Percentiles rank a stretch among this genome's conserved stretches.
phyloP scores from a whole-genome alignment of 2,797 vertebrate species.

The Gephyroberyx darwinii region DNA sequence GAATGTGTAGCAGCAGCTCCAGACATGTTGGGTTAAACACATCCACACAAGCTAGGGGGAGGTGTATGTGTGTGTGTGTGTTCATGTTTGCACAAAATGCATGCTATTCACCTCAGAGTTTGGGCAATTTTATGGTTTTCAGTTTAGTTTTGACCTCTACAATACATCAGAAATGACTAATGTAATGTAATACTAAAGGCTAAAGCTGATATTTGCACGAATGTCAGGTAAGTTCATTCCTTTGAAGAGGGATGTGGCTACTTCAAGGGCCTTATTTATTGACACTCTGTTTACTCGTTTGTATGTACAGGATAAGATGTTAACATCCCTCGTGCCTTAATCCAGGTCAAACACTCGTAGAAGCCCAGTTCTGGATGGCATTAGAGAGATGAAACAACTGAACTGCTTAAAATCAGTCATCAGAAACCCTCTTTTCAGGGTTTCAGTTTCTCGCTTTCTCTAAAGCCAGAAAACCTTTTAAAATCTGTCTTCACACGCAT shows the following conservation, averaged over 20 bases:
- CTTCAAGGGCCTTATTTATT: background rate
- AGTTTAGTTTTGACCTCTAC: background rate
- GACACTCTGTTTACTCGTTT: too few species aligned
- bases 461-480: background rate
- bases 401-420: too few species aligned
- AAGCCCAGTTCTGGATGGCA: too few species aligned
- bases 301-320: too few species aligned
- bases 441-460: background rate
- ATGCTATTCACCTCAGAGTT: background rate
- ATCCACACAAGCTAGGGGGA: background rate
- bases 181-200: background rate
- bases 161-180: background rate
- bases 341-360: too few species aligned
- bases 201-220: background rate
- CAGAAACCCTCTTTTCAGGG: background rate
- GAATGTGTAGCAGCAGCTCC: conserved; percentile 19
- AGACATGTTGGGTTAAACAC: conserved; percentile 20
- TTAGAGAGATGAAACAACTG: too few species aligned
- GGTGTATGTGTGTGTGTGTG: background rate
- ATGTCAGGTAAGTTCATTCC: background rate
- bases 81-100: background rate
- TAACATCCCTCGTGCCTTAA: too few species aligned
- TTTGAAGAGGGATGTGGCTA: background rate
- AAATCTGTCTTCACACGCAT: too few species aligned
- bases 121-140: background rate